Percentiles rank a stretch among this genome's conserved stretches.
Conservation (phyloP, 2,888 invertebrate species). For the Synanthedon vespiformis region DNA sequence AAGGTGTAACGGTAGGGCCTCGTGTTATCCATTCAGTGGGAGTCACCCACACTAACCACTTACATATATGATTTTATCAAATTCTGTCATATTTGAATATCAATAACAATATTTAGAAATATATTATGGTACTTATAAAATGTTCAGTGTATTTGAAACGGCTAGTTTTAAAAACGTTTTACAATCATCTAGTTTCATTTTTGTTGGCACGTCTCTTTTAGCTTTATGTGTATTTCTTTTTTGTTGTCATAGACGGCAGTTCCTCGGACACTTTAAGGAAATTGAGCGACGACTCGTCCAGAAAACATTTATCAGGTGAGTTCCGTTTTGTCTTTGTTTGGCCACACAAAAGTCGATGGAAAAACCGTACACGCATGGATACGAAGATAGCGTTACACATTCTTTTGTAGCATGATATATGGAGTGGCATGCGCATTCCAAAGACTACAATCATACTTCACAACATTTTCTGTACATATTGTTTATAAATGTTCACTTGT, state of each 20-base stretch:
- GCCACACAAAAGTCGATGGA: slow-evolving; percentile 9
- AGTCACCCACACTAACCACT: slow-evolving; percentile 20
- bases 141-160: no score
- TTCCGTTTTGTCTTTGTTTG: slow-evolving; percentile 13
- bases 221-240: slow-evolving; percentile 62
- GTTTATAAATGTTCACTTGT: slow-evolving; percentile 18
- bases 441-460: slow-evolving; percentile 21
- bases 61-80: slow-evolving; percentile 23
- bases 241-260: slow-evolving; percentile 68
- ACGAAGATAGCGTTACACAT: slow-evolving; percentile 12
- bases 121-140: neutral
- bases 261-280: slow-evolving; percentile 60
- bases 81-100: slow-evolving; percentile 31
- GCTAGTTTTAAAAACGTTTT: neutral
- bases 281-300: slow-evolving; percentile 63
- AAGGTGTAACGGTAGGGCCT: slow-evolving; percentile 30
- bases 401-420: slow-evolving; percentile 32
- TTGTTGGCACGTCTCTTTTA: slow-evolving; percentile 51
- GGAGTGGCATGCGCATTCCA: slow-evolving; percentile 25
- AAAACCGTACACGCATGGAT: slow-evolving; percentile 24
- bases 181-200: slow-evolving; percentile 15
- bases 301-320: slow-evolving; percentile 69
- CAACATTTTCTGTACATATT: slow-evolving; percentile 14
- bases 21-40: slow-evolving; percentile 22
- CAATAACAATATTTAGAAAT: neutral